phyloP scores from a whole-genome alignment of 1,140 invertebrate species.

The Lordiphosa mommai region DNA sequence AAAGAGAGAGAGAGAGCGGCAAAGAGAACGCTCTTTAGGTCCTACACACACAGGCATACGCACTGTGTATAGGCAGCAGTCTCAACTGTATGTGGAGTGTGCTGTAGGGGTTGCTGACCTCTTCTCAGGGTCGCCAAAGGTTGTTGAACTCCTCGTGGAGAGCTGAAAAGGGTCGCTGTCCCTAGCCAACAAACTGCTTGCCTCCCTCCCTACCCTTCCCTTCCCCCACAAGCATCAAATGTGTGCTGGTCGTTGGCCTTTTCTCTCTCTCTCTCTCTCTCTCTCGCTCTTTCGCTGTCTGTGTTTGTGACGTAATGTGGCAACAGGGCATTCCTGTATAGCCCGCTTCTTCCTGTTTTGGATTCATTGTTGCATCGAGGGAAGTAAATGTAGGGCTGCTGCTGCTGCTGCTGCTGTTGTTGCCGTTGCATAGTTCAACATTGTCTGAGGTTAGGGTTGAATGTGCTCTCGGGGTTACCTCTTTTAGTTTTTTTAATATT shows the following conservation, averaged over 20 bases:
- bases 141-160: constrained; percentile 60
- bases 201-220: constrained; percentile 4
- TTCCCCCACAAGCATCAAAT: constrained; percentile 59
- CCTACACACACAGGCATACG: constrained; percentile 18
- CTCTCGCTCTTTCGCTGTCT: not conserved
- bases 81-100: constrained; percentile 16
- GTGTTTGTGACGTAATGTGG: constrained; percentile 51
- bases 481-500: constrained; percentile 7
- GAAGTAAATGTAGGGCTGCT: constrained; percentile 18
- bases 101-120: constrained; percentile 78
- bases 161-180: constrained; percentile 14
- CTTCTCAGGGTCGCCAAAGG: constrained; percentile 78
- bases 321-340: constrained; percentile 53
- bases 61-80: constrained; percentile 1
- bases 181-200: not conserved
- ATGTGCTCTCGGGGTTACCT: constrained; percentile 24
- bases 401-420: constrained; percentile 5
- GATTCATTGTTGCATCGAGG: constrained; percentile 11
- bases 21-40: constrained; percentile 23
- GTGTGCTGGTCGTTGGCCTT: constrained; percentile 76
- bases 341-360: constrained; percentile 7
- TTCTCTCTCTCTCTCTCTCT: constrained; percentile 1
- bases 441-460: constrained; percentile 79
- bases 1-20: too few relatives aligned
- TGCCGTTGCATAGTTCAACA: constrained; percentile 35